Evolutionary conservation across 2,797 vertebrate genomes (phyloP), one percentile per base, ranked within the genome.

Genomic region (Parauchenoglanis ngamensis): DNA sequence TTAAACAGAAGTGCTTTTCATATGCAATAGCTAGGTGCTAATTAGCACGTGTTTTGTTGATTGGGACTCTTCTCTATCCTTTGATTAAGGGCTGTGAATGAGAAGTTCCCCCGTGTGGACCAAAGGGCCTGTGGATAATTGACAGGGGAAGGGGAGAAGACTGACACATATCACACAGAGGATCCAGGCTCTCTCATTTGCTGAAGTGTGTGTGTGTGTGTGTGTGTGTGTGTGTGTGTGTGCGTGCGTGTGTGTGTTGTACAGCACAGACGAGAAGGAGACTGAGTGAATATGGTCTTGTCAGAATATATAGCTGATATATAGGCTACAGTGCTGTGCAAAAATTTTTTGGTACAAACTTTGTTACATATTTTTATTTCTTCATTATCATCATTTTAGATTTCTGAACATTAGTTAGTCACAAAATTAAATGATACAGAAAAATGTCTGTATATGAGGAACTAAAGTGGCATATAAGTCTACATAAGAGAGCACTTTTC

Each of bases 1-100:
- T 91, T 95, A 94, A 94, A 94, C 91, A 94, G 94, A 90, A 91
- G 86, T 61, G 78, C 93, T 93, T 88, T 95, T 96, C 91, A 92
- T 92, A 95, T 96, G 95, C 94, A 93, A 93, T 94, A 94, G 90
- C 10, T 87, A 91, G 93, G 95, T 95, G 94, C 94, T 96, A 95
- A 96, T 96, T 96, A 96, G 94, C 96, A 95, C 94, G 93, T 94
- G 92, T 73, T 90, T 95, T 96, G 96, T 96, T 93, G 95, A 96
- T 95, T 95, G 95, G 90, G 83, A 89, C 91, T 92, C 92, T 92
- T 93, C 83, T 89, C 91, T 88, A 88, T 88, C 90, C 94, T 95
- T 96, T 96, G 94, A 96, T 96, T 95, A 95, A 92, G 93, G 93
- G 92, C 95, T 95, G 93, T 91, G 91, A 92, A 94, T 93, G 90